A percentile compares a stretch with the other conserved stretches of the same genome.
Evolutionary conservation across 2,888 invertebrate species (phyloP).

Genomic region (Lochmaea crataegi): DNA sequence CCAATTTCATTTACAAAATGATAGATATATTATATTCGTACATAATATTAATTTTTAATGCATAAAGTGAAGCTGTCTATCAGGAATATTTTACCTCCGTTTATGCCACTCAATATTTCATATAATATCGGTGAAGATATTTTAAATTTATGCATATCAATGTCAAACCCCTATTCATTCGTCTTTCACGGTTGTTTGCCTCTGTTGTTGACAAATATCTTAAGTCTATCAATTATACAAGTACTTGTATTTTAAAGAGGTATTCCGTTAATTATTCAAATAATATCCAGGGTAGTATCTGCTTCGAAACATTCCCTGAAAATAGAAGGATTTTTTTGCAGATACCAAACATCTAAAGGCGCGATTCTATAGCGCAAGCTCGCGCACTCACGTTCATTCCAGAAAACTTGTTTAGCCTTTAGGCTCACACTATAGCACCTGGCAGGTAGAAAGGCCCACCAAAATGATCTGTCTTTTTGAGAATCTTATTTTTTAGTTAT

Average conservation of each 20-base stretch:
- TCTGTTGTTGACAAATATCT: conserved; percentile 42
- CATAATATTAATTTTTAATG: not conserved
- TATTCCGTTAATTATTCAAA: conserved; percentile 26
- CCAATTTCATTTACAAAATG: not conserved
- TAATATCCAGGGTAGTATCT: conserved; percentile 4
- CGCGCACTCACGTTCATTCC: too few species aligned
- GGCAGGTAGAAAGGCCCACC: too few species aligned
- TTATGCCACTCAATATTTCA: conserved; percentile 41
- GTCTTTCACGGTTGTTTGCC: conserved; percentile 18
- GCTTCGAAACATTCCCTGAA: too few species aligned
- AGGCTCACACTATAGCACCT: too few species aligned
- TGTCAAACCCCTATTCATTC: conserved; percentile 45
- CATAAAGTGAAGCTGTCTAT: not conserved
- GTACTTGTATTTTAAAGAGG: conserved; percentile 35
- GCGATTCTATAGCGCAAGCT: too few species aligned
- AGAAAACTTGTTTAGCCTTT: too few species aligned
- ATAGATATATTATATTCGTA: not conserved
- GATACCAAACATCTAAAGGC: too few species aligned
- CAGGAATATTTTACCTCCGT: not conserved
- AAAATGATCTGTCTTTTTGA: too few species aligned
- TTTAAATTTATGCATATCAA: conserved; percentile 46
- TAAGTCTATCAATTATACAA: conserved; percentile 42
- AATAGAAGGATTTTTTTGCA: too few species aligned
- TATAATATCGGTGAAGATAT: conserved; percentile 44
- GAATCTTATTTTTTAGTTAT: too few species aligned